Conservation (phyloP, 2,888 invertebrate genomes). For the Chirona hameri region DNA sequence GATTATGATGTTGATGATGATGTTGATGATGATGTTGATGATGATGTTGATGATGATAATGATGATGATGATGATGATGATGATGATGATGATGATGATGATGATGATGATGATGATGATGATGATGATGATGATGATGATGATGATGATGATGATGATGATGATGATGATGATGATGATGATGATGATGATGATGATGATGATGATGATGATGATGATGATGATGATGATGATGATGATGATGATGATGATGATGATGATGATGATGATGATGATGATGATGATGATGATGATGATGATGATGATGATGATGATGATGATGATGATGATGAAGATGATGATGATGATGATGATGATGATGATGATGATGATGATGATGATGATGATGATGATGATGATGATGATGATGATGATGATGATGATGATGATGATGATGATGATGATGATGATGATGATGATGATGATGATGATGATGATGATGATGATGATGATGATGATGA, state of each 20-base stretch:
- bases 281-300: slow-evolving; percentile 9
- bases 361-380: slow-evolving; percentile 8
- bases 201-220: slow-evolving; percentile 22
- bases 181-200: slow-evolving; percentile 22
- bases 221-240: slow-evolving; percentile 22
- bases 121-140: slow-evolving; percentile 22
- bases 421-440: slow-evolving; percentile 22
- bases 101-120: slow-evolving; percentile 22
- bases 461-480: slow-evolving; percentile 22
- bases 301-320: slow-evolving; percentile 22
- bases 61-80: slow-evolving; percentile 22
- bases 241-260: slow-evolving; percentile 22
- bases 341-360: slow-evolving; percentile 22
- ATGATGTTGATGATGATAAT: slow-evolving; percentile 22
- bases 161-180: slow-evolving; percentile 22
- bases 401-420: slow-evolving; percentile 22
- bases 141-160: slow-evolving; percentile 22
- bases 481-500: slow-evolving; percentile 22
- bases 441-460: slow-evolving; percentile 22
- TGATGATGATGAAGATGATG: slow-evolving; percentile 22
- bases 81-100: slow-evolving; percentile 11
- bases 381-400: slow-evolving; percentile 22
- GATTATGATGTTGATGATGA: too few species aligned
- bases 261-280: slow-evolving; percentile 22
- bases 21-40: too few species aligned